Percentiles rank a stretch among this genome's conserved stretches.
Evolutionary conservation across 2,113 vertebrate genomes (phyloP).

Genomic region (Onychostoma macrolepis): DNA sequence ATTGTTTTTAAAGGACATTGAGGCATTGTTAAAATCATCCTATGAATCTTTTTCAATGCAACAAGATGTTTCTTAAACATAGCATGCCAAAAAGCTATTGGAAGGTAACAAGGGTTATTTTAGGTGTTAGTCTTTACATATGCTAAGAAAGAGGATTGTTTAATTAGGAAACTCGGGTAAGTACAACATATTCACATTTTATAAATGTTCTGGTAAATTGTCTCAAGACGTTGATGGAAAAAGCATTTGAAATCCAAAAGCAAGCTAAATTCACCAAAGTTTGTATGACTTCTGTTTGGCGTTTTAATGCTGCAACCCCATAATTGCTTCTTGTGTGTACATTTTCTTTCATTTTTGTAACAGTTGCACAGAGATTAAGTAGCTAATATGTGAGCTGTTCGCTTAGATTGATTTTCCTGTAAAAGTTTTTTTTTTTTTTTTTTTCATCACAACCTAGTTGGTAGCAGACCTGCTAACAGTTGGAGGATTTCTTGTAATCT

Average conservation of each 20-base stretch:
- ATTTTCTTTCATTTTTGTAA: not conserved
- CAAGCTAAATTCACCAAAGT: not conserved
- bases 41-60: constrained; percentile 18
- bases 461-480: constrained; percentile 23
- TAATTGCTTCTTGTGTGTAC: not conserved
- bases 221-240: constrained; percentile 5
- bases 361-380: not conserved
- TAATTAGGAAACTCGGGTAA: not conserved
- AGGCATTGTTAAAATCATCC: not conserved
- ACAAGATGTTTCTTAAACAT: not conserved
- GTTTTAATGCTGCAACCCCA: not conserved
- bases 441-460: not conserved
- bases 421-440: not conserved
- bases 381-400: not conserved
- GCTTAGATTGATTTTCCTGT: not conserved
- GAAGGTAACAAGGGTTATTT: not conserved
- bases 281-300: not conserved
- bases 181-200: not conserved
- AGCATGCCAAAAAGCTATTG: not conserved
- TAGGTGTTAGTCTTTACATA: not conserved
- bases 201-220: not conserved
- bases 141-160: not conserved
- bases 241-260: not conserved
- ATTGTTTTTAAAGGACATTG: constrained; percentile 24
- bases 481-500: constrained; percentile 22